phyloP scores from a whole-genome alignment of 1,140 invertebrate genomes.

The Paraescarpia echinospica region DNA sequence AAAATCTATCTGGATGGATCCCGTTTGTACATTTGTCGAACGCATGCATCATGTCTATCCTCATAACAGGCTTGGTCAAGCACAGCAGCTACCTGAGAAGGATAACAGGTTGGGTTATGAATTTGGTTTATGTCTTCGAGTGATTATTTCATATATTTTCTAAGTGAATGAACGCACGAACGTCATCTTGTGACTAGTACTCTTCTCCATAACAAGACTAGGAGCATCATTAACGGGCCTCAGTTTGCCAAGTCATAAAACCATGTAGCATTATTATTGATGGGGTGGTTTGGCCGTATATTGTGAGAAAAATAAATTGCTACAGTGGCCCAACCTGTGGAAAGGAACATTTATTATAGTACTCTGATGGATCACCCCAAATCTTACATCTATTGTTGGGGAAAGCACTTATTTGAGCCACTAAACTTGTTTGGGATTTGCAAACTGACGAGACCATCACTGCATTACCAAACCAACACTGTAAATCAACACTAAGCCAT shows the following conservation, averaged over 20 bases:
- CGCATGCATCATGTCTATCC: not conserved
- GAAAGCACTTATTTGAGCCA: no score
- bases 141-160: no score
- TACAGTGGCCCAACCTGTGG: not conserved
- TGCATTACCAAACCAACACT: not conserved
- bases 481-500: not conserved
- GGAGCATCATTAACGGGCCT: not conserved
- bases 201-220: not conserved
- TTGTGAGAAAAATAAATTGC: no score
- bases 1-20: not conserved
- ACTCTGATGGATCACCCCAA: no score
- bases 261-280: no score
- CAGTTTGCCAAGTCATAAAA: no score
- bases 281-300: no score
- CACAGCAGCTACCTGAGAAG: no score
- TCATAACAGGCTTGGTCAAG: not conserved
- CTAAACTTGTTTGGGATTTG: no score
- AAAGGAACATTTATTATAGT: not conserved
- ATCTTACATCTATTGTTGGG: no score
- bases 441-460: no score
- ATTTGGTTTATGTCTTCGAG: not conserved
- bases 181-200: not conserved
- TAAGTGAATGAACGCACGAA: not conserved
- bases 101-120: not conserved
- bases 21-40: not conserved